A percentile compares a stretch with the other conserved stretches of the same genome.
These are phyloP conservation scores for Pleuronectes platessa DNA, from an alignment of 2,113 vertebrate species.

Conservation along the genomic window DNA sequence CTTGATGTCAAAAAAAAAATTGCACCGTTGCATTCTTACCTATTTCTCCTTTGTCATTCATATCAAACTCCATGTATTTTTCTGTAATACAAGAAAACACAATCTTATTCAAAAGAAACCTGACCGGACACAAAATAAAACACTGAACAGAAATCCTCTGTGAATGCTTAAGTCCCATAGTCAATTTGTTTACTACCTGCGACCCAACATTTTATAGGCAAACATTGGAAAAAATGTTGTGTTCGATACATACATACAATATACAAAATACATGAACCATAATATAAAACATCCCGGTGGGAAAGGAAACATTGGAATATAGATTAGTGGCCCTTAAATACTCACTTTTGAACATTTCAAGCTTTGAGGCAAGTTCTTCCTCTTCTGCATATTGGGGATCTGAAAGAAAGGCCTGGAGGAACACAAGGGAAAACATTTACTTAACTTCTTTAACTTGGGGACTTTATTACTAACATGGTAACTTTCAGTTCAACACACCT, in stretches of 20 bases:
- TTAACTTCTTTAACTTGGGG: neutral
- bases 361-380: slow-evolving; percentile 81
- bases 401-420: slow-evolving; percentile 81
- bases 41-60: slow-evolving; percentile 87
- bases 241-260: neutral
- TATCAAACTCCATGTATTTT: slow-evolving; percentile 90
- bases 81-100: slow-evolving; percentile 74
- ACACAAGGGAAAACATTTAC: neutral
- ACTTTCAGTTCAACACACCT: slow-evolving; percentile 54
- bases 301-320: neutral
- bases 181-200: no score
- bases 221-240: no score
- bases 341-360: slow-evolving; percentile 86
- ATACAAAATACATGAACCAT: neutral
- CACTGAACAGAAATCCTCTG: no score
- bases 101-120: neutral
- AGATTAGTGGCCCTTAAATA: neutral
- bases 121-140: neutral
- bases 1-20: no score
- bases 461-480: neutral
- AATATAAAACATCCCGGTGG: no score
- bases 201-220: neutral
- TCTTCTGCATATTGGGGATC: slow-evolving; percentile 84
- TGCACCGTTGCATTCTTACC: slow-evolving; percentile 65
- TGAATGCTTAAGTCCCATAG: no score